These are phyloP conservation scores for Helicoverpa armigera DNA, from an alignment of 1,140 invertebrate species.

Conservation along the genomic window DNA sequence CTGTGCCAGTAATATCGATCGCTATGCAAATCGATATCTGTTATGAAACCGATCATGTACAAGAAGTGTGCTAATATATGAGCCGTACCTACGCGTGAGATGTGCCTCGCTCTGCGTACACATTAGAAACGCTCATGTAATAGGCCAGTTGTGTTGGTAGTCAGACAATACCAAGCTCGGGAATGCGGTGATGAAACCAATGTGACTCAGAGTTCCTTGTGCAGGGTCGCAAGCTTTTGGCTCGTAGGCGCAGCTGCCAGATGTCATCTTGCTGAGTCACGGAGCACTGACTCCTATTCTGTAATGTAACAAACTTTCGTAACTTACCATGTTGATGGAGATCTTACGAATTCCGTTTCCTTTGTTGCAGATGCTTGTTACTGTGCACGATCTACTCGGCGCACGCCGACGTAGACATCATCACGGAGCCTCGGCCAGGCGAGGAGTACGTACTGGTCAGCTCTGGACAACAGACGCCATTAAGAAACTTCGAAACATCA, in stretches of 20 bases:
- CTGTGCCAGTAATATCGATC: slow-evolving; percentile 59
- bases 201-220: slow-evolving; percentile 74
- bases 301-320: slow-evolving; percentile 60
- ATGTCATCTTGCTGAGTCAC: slow-evolving; percentile 73
- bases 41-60: slow-evolving; percentile 55
- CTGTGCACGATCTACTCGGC: slow-evolving; percentile 68
- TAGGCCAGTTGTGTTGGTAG: slow-evolving; percentile 36
- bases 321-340: slow-evolving; percentile 55
- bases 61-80: slow-evolving; percentile 18
- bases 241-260: slow-evolving; percentile 68
- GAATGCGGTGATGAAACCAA: slow-evolving; percentile 69
- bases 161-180: slow-evolving; percentile 52
- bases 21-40: slow-evolving; percentile 66
- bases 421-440: slow-evolving; percentile 86
- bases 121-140: slow-evolving; percentile 52
- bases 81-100: slow-evolving; percentile 1
- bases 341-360: slow-evolving; percentile 56
- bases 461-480: slow-evolving; percentile 79
- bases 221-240: slow-evolving; percentile 52
- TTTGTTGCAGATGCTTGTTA: slow-evolving; percentile 84
- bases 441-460: slow-evolving; percentile 87
- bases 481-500: slow-evolving; percentile 82
- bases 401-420: slow-evolving; percentile 83
- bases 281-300: slow-evolving; percentile 58
- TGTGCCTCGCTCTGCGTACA: not conserved